phyloP scores from a whole-genome alignment of 2,888 invertebrate species.

The Artemia sp. region DNA sequence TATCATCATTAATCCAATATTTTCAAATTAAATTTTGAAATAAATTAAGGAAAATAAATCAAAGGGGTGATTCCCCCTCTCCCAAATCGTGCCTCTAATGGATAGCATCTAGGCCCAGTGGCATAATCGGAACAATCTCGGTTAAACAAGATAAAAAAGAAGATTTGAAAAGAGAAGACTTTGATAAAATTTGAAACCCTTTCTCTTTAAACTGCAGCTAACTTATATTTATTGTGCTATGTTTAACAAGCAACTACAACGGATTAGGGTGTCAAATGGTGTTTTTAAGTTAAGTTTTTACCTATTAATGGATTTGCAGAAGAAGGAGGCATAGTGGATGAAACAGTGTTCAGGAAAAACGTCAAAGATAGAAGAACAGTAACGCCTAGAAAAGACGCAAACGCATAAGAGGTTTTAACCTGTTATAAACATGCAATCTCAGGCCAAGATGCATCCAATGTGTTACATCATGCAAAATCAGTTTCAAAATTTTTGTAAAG shows the following conservation, averaged over 20 bases:
- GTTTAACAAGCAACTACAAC: conserved; percentile 1
- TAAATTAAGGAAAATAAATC: too few species aligned
- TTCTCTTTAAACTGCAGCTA: too few species aligned
- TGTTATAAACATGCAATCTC: neutral
- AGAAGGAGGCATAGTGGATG: conserved; percentile 44
- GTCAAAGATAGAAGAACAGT: conserved; percentile 43
- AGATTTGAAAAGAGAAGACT: conserved; percentile 23
- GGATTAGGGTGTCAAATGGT: conserved; percentile 21
- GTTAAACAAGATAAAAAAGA: too few species aligned
- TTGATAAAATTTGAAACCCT: neutral
- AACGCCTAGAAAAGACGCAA: conserved; percentile 33
- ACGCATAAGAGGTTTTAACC: neutral
- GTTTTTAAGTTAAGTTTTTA: conserved; percentile 27
- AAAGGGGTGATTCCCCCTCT: too few species aligned
- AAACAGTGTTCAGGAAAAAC: conserved; percentile 44
- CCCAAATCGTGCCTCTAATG: too few species aligned
- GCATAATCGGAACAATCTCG: too few species aligned
- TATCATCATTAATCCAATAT: too few species aligned
- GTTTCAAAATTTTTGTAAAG: too few species aligned
- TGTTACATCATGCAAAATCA: too few species aligned
- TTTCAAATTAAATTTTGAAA: too few species aligned
- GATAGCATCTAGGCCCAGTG: too few species aligned
- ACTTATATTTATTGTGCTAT: conserved; percentile 6
- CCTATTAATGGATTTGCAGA: conserved; percentile 47
- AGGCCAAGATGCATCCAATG: too few species aligned